Evolutionary conservation across 53 echinoderm and acorn worm genomes (phyloP), one percentile per base, ranked within the genome.

Genomic region (Mesocentrotus franciscanus): DNA sequence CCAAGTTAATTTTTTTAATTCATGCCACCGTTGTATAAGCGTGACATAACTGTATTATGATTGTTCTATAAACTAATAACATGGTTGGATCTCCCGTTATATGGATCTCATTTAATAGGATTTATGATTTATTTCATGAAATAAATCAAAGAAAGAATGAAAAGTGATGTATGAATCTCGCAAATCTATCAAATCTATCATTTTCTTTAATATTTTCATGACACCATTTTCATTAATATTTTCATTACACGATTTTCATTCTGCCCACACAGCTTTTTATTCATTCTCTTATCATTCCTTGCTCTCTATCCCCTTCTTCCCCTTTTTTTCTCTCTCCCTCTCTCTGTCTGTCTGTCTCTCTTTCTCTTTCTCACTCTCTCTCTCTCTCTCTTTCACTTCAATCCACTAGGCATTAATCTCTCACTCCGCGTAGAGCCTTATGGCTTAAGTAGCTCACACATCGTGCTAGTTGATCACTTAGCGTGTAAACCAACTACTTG

Each of bases 371-470:
- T 1, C 18, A 0, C 18, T 62, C 62, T 62, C 78, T 78, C 78
- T 30, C 78, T 3, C 12, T 35, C 85, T 58, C 60, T 59, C 56
- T 60, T n/a, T 59, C 60, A 14, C 60, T 60, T 85, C 85, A 49
- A 85, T 85, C 29, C 85, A 49, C 49, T 90, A 15, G 16, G 16
- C 90, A 29, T 30, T 58, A 58, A 58, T 90, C 59, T 58, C 90
- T 90, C 58, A 13, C 60, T 59, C 59, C 27, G 0, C 58, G 12
- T 9, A n/a, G 90, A 55, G 56, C 58, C 26, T 35, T 49, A 9
- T 71, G 24, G 74, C 74, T 81, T 81, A 81, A 81, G 81, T 20
- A 81, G 36, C 81, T 81, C 81, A 81, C 81, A 81, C 81, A 17
- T 81, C 81, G 17, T 36, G 33, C 42, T 81, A 8, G 72, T n/a